These are phyloP conservation scores for Crambe crambe DNA, from an alignment of 37 sponge, comb jelly and placozoan genomes.

Conservation along the genomic window DNA sequence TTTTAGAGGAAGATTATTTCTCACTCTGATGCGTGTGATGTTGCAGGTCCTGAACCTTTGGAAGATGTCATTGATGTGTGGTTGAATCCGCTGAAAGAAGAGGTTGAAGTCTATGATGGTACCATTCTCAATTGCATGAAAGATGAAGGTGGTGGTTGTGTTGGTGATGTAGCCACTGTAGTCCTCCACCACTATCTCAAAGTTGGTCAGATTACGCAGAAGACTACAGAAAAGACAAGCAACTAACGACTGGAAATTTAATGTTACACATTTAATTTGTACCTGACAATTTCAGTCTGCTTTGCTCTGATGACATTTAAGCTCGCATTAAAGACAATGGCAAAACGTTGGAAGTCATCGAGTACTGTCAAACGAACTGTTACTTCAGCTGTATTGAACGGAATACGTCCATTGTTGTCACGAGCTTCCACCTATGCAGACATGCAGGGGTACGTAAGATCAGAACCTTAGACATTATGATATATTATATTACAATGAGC, in stretches of 20 bases:
- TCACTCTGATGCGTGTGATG: slow-evolving; percentile 16
- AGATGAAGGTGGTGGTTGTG: slow-evolving; percentile 36
- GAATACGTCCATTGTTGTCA: slow-evolving; percentile 28
- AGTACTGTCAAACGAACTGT: slow-evolving; percentile 29
- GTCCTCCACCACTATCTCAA: slow-evolving; percentile 26
- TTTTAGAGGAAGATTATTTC: not conserved
- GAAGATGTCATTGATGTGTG: slow-evolving; percentile 9
- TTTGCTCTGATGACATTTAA: not conserved
- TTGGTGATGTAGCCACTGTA: not conserved
- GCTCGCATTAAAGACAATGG: slow-evolving; percentile 10
- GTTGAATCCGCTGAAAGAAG: not conserved
- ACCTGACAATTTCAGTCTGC: slow-evolving; percentile 12
- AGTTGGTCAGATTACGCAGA: slow-evolving; percentile 16
- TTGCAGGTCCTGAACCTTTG: slow-evolving; percentile 3
- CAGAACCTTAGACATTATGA: too few relatives aligned
- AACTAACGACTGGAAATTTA: not conserved
- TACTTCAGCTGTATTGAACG: not conserved
- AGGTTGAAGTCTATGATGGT: slow-evolving; percentile 40
- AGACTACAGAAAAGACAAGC: slow-evolving; percentile 4
- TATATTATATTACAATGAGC: slow-evolving; percentile 16
- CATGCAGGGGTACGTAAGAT: not conserved
- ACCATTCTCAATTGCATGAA: slow-evolving; percentile 29
- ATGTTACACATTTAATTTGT: not conserved
- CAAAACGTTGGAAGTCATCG: slow-evolving; percentile 37
- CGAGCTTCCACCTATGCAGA: slow-evolving; percentile 37